Percentiles rank a stretch among this genome's conserved stretches.
Evolutionary conservation across 2,113 vertebrate species (phyloP).

Genomic region (Neomonachus schauinslandi): DNA sequence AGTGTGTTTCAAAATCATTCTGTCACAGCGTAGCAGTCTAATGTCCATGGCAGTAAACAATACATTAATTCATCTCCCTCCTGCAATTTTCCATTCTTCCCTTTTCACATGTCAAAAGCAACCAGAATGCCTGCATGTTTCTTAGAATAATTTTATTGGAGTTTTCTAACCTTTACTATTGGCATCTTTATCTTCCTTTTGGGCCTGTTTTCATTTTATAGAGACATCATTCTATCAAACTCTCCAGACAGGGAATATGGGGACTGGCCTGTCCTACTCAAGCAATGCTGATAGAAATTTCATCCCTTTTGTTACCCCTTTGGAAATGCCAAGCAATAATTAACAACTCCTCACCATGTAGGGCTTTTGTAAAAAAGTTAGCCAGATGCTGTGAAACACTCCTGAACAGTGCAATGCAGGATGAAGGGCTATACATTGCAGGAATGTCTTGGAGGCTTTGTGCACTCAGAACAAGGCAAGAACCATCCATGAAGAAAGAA

Average conservation of each 20-base stretch:
- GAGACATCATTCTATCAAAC: slow-evolving; percentile 63
- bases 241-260: slow-evolving; percentile 47
- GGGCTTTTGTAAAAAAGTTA: slow-evolving; percentile 79
- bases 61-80: slow-evolving; percentile 35
- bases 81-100: background rate
- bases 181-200: slow-evolving; percentile 52
- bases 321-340: slow-evolving; percentile 81
- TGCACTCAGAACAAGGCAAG: slow-evolving; percentile 67
- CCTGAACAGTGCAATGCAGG: slow-evolving; percentile 63
- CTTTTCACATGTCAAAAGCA: background rate
- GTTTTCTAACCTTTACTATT: slow-evolving; percentile 61
- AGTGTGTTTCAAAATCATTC: slow-evolving; percentile 45
- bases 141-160: slow-evolving; percentile 49
- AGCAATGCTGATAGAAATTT: slow-evolving; percentile 70
- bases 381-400: slow-evolving; percentile 75
- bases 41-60: slow-evolving; percentile 30
- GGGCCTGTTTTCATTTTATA: slow-evolving; percentile 48
- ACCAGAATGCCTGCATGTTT: slow-evolving; percentile 13
- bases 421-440: slow-evolving; percentile 63
- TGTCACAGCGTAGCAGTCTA: background rate
- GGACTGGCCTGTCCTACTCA: slow-evolving; percentile 22
- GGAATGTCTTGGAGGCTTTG: slow-evolving; percentile 73
- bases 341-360: slow-evolving; percentile 75
- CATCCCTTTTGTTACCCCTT: slow-evolving; percentile 83
- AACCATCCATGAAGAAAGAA: slow-evolving; percentile 75